Evolutionary conservation across 2,797 vertebrate genomes (phyloP), one percentile per base, ranked within the genome.

Genomic region (Brachyalestes nurse): DNA sequence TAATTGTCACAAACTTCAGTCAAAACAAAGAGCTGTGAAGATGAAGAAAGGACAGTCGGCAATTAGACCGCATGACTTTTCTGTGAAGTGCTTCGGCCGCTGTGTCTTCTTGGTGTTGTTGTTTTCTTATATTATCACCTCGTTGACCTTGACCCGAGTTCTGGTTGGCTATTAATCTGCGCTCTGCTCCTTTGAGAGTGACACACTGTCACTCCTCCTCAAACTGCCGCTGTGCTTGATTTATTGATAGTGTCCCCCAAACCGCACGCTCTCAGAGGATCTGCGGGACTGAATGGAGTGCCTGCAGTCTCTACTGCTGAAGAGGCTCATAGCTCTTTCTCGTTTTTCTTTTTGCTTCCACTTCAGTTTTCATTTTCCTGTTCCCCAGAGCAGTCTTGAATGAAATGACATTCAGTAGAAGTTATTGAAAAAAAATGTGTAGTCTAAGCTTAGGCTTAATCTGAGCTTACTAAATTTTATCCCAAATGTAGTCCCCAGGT

Each of bases 241-340:
- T 84, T 72, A 84, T 84, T 78, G 79, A 79, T 79, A 34, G 42
- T 65, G 61, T 84, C 64, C 49, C 67, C 34, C 65, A 70, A 77
- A 71, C 72, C 45, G 71, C 79, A 81, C 38, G 60, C 77, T 75
- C 65, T 65, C 66, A 0, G 34, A 64, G 45, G 72, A 75, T 55
- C 65, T 25, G 23, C 21, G 77, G 58, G 72, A 70, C 45, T 60
- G 76, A 72, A 65, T 5, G 58, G 47, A 69, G 70, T 73, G 47
- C 53, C 5, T 40, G 38, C 45, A 42, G 42, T 71, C 76, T 69
- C 70, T 25, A 25, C 21, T 42, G 77, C 38, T 23, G 28, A 42
- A 49, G 34, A 69, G 45, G 76, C 72, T 21, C n/a, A 28, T 58
- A 4, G 70, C 23, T 57, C 23, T 62, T 76, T 62, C 28, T 28